Evolutionary conservation across 1,140 invertebrate genomes (phyloP).

Genomic region (Amphibalanus amphitrite): DNA sequence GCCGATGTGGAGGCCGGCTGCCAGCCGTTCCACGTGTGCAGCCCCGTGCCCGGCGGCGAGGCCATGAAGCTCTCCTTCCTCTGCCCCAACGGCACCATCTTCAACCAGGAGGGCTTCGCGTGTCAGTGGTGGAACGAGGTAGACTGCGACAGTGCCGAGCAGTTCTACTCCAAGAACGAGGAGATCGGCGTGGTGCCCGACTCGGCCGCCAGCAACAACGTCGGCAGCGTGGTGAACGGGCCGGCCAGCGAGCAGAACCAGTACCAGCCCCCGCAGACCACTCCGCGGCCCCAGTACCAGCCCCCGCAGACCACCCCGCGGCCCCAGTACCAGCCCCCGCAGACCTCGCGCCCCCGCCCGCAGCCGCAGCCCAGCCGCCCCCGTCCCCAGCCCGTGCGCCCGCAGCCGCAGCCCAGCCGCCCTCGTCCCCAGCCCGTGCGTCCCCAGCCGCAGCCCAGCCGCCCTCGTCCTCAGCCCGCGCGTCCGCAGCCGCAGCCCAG

Average conservation of each 20-base stretch:
- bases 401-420: not conserved
- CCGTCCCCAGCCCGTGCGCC: constrained; percentile 1
- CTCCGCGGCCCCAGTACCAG: not conserved
- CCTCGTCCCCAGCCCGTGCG: constrained; percentile 4
- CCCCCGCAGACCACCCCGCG: constrained; percentile 2
- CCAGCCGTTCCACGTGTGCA: constrained; percentile 23
- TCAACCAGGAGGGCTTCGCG: constrained; percentile 67
- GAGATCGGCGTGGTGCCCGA: constrained; percentile 17
- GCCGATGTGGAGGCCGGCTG: constrained; percentile 22
- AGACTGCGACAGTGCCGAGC: constrained; percentile 38
- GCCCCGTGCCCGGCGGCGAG: constrained; percentile 11
- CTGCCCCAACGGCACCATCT: constrained; percentile 36
- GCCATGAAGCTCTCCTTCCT: constrained; percentile 15
- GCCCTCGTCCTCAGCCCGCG: constrained; percentile 3
- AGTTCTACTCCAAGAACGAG: constrained; percentile 31
- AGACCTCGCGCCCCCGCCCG: constrained; percentile 1
- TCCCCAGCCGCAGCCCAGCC: not conserved
- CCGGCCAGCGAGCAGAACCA: not conserved
- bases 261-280: not conserved
- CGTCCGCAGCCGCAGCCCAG: not conserved
- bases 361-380: not conserved
- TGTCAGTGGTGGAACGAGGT: constrained; percentile 92
- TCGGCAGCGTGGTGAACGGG: not conserved
- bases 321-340: constrained; percentile 5
- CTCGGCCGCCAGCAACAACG: constrained; percentile 5